Evolutionary conservation across 2,797 vertebrate species (phyloP).

Genomic region (Manis pentadactyla): DNA sequence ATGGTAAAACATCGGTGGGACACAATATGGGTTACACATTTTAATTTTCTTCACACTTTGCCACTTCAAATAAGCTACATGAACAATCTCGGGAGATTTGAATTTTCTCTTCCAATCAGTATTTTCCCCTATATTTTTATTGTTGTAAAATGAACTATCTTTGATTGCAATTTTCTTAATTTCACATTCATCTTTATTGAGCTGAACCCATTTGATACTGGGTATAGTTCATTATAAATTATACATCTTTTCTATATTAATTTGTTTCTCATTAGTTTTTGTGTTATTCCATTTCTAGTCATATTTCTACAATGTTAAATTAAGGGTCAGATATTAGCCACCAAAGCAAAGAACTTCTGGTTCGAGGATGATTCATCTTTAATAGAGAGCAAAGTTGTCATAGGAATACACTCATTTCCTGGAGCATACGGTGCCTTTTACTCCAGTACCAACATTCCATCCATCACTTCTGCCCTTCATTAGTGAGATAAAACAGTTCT

Average conservation of each 20-base stretch:
- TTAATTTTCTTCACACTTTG: not conserved
- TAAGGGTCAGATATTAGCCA: slow-evolving; percentile 32
- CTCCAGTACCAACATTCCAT: slow-evolving; percentile 27
- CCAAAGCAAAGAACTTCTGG: slow-evolving; percentile 49
- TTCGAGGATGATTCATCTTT: slow-evolving; percentile 64
- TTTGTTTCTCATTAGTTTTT: slow-evolving; percentile 67
- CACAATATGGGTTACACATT: not conserved
- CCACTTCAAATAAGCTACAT: slow-evolving; percentile 4
- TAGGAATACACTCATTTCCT: slow-evolving; percentile 57
- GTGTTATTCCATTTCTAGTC: slow-evolving; percentile 56
- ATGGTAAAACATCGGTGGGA: not conserved
- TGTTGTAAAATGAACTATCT: slow-evolving; percentile 59
- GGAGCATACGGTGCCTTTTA: slow-evolving; percentile 44
- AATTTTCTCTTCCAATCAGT: not conserved
- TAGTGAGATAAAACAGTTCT: slow-evolving; percentile 38
- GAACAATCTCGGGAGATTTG: not conserved
- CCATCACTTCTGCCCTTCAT: slow-evolving; percentile 52
- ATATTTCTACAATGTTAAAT: slow-evolving; percentile 60
- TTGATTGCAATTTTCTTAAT: slow-evolving; percentile 64
- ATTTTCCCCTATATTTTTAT: slow-evolving; percentile 21
- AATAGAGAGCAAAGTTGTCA: slow-evolving; percentile 59
- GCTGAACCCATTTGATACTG: slow-evolving; percentile 34
- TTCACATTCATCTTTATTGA: slow-evolving; percentile 60
- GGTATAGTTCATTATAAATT: slow-evolving; percentile 71
- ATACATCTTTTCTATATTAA: slow-evolving; percentile 59